Percentiles rank a stretch among this genome's conserved stretches.
These are phyloP conservation scores for Labia minor DNA, from an alignment of 2,888 invertebrate species.

Conservation along the genomic window DNA sequence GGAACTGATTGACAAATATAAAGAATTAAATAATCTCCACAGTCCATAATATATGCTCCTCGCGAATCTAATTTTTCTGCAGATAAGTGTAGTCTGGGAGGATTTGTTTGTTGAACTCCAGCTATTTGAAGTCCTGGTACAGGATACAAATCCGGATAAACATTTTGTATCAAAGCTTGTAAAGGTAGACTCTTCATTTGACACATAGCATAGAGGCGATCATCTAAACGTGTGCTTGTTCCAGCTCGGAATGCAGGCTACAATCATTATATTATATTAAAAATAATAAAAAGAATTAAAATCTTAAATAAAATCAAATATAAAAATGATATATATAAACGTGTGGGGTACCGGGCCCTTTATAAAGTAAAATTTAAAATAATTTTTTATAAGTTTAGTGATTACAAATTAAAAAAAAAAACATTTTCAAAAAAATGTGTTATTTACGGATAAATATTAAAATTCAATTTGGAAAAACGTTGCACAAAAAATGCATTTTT, in stretches of 20 bases:
- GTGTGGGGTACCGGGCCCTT: too few species aligned
- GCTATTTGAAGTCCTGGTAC: conserved; percentile 52
- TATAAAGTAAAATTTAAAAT: too few species aligned
- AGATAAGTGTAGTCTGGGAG: conserved; percentile 74
- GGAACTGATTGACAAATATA: conserved; percentile 74
- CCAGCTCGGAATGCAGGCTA: conserved; percentile 83
- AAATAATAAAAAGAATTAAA: conserved; percentile 19
- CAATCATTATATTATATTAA: conserved; percentile 23
- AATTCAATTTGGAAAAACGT: too few species aligned
- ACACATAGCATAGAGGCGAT: conserved; percentile 87
- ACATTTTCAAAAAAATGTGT: too few species aligned
- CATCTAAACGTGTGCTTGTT: conserved; percentile 79
- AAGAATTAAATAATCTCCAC: conserved; percentile 67
- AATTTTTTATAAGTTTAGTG: too few species aligned
- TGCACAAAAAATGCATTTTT: too few species aligned
- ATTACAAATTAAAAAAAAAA: too few species aligned
- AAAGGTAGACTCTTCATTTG: conserved; percentile 83
- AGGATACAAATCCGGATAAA: conserved; percentile 89
- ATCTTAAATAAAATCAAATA: conserved; percentile 18
- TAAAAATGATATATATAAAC: not conserved
- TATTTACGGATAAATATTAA: too few species aligned
- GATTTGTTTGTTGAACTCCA: conserved; percentile 34
- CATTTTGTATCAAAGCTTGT: conserved; percentile 61
- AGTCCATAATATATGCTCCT: conserved; percentile 87
- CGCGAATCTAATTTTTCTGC: conserved; percentile 58